A percentile compares a stretch with the other conserved stretches of the same genome.
These are phyloP conservation scores for Macaca nemestrina DNA, from an alignment of 2,113 vertebrate genomes.

Conservation along the genomic window DNA sequence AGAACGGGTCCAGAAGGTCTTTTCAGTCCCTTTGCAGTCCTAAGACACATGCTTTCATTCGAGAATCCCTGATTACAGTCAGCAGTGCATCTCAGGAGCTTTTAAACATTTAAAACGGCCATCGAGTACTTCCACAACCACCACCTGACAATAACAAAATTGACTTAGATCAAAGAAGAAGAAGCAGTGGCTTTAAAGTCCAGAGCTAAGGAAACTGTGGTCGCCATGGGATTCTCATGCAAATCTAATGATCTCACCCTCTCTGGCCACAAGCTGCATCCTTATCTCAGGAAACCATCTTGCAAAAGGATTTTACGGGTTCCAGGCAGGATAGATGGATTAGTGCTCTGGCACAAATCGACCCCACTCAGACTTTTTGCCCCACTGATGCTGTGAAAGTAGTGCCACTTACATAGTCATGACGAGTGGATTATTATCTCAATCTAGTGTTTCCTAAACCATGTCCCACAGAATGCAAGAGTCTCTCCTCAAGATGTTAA, in stretches of 20 bases:
- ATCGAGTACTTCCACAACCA: background rate
- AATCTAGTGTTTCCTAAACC: background rate
- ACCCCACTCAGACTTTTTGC: background rate
- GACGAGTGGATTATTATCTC: background rate
- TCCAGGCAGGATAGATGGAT: conserved; percentile 7
- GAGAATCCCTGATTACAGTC: background rate
- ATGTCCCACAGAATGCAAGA: background rate
- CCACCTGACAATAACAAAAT: background rate
- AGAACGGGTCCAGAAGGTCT: background rate
- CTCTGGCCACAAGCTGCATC: background rate
- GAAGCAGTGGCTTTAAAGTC: background rate
- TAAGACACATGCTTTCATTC: background rate
- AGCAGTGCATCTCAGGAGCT: background rate
- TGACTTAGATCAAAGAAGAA: background rate
- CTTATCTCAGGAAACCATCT: conserved; percentile 58
- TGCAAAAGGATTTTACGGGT: conserved; percentile 49
- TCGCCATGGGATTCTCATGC: background rate
- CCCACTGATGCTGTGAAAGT: background rate
- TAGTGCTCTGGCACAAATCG: background rate
- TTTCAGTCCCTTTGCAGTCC: background rate
- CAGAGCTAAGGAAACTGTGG: background rate
- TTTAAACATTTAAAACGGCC: background rate
- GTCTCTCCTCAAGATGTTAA: background rate
- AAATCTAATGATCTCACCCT: conserved; percentile 38
- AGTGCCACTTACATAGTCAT: background rate